Evolutionary conservation across 2,797 vertebrate species (phyloP).

Genomic region (Premnoplex brunnescens): DNA sequence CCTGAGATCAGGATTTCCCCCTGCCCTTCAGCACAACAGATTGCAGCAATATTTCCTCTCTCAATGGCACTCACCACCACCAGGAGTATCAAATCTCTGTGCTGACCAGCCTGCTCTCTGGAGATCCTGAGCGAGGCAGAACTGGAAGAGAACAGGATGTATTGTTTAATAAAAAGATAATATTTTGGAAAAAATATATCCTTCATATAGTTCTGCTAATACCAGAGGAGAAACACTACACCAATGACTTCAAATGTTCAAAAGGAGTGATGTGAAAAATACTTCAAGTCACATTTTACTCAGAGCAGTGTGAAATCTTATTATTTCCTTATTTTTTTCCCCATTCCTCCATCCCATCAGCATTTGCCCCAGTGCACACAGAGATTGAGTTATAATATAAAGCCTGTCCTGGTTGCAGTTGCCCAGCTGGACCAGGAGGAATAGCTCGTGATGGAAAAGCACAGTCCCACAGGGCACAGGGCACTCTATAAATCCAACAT

Average conservation of each 20-base stretch:
- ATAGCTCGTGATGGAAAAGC: neutral
- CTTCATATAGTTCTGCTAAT: neutral
- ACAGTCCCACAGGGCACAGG: fast-evolving
- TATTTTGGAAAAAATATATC: neutral
- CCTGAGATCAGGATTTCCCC: neutral
- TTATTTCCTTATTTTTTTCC: neutral
- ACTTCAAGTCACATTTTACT: neutral
- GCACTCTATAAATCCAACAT: neutral
- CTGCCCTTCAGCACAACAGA: neutral
- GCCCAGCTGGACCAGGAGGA: neutral
- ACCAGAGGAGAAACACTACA: neutral
- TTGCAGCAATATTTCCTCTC: neutral
- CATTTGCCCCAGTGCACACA: neutral
- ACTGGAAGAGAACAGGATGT: neutral
- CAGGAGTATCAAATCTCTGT: neutral
- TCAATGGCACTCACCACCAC: neutral
- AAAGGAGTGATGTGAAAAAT: neutral
- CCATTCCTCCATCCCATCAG: neutral
- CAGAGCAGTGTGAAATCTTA: neutral
- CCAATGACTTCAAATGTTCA: neutral
- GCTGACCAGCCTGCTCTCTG: neutral
- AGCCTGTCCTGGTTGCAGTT: neutral
- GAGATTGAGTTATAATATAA: neutral
- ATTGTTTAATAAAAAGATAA: neutral
- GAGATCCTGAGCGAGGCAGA: neutral